These are phyloP conservation scores for Bedellia somnulentella DNA, from an alignment of 2,888 invertebrate genomes.

Conservation along the genomic window DNA sequence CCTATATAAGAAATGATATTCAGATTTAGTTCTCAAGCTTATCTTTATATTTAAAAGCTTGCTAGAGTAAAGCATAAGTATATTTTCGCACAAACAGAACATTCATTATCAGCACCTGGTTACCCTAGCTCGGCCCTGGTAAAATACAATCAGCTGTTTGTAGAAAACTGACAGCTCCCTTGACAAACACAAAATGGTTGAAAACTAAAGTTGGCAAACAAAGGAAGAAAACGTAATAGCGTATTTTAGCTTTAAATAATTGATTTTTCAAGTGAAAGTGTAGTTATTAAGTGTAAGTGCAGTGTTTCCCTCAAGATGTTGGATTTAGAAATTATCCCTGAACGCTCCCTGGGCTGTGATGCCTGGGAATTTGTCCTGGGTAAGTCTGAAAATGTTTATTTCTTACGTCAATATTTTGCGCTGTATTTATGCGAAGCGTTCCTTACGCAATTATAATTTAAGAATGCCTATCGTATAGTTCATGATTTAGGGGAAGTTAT, in stretches of 20 bases:
- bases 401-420: slow-evolving; percentile 56
- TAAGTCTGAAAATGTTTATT: slow-evolving; percentile 60
- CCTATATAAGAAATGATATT: no score
- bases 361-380: slow-evolving; percentile 97
- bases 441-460: slow-evolving; percentile 48
- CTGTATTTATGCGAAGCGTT: slow-evolving; percentile 40
- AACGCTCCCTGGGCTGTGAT: slow-evolving; percentile 93
- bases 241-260: slow-evolving; percentile 38
- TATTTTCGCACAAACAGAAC: no score
- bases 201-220: slow-evolving; percentile 63
- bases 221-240: slow-evolving; percentile 56
- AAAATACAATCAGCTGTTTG: slow-evolving; percentile 62
- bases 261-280: slow-evolving; percentile 45
- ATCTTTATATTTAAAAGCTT: no score
- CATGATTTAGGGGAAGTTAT: slow-evolving; percentile 2
- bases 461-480: slow-evolving; percentile 19
- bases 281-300: slow-evolving; percentile 79
- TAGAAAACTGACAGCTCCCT: slow-evolving; percentile 53
- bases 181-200: slow-evolving; percentile 64
- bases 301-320: slow-evolving; percentile 76
- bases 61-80: no score
- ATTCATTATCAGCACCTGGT: no score
- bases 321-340: slow-evolving; percentile 95
- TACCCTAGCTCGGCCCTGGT: no score
- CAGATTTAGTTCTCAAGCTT: no score